A percentile compares a stretch with the other conserved stretches of the same genome.
phyloP scores from a whole-genome alignment of 2,797 vertebrate species.

The Podarcis siculus region DNA sequence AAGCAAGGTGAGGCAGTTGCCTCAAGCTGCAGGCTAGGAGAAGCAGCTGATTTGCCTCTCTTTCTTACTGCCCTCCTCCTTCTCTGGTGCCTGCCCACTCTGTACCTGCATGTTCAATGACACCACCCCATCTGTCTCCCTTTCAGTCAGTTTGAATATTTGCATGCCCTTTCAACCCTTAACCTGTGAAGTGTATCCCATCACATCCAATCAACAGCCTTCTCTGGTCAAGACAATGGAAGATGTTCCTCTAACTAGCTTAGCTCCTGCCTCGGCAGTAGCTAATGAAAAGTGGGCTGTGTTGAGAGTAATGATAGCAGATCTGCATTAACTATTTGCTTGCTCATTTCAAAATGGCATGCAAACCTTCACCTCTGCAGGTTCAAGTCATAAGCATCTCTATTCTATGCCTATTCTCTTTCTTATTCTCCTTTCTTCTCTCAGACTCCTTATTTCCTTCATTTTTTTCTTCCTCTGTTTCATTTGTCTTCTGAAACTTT shows the following conservation, averaged over 20 bases:
- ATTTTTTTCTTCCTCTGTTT: not conserved
- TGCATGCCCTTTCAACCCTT: conserved; percentile 81
- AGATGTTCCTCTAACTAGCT: conserved; percentile 83
- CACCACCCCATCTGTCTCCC: no score
- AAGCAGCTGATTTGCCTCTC: no score
- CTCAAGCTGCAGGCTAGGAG: not conserved
- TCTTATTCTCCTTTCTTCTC: not conserved
- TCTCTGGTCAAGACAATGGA: conserved; percentile 90
- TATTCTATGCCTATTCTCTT: not conserved
- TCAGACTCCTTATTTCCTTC: not conserved
- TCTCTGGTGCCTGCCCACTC: no score
- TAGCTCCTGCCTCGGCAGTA: conserved; percentile 78
- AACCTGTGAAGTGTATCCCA: conserved; percentile 75
- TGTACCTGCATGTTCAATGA: no score
- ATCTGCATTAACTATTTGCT: not conserved
- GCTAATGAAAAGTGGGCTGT: conserved; percentile 88
- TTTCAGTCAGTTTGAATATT: conserved; percentile 78
- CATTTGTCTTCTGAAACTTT: not conserved
- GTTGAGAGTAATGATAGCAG: conserved; percentile 89
- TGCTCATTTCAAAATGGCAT: not conserved
- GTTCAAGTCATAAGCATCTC: not conserved
- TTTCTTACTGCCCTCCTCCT: no score
- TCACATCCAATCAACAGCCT: conserved; percentile 70
- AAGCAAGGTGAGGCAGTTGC: no score
- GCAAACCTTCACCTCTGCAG: not conserved